Percentiles rank a stretch among this genome's conserved stretches.
phyloP scores from a whole-genome alignment of 2,888 invertebrate genomes.

The Corbicula japonica region DNA sequence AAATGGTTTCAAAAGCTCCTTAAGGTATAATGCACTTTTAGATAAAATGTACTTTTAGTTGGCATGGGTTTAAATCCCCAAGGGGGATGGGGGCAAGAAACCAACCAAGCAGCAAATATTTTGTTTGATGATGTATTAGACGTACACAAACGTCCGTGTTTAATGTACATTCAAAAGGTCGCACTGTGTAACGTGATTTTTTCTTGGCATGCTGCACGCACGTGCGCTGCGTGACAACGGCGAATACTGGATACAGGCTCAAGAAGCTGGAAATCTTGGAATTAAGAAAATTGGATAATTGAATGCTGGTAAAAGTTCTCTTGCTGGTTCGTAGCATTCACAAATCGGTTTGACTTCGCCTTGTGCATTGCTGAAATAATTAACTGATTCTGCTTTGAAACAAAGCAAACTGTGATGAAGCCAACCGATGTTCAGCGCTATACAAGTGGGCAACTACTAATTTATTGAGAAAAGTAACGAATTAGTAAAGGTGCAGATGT shows the following conservation, averaged over 20 bases:
- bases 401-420: conserved; percentile 10
- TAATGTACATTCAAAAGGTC: too few species aligned
- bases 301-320: conserved; percentile 11
- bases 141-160: too few species aligned
- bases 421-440: not conserved
- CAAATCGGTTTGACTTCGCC: conserved; percentile 19
- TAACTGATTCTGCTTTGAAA: not conserved
- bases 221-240: conserved; percentile 11
- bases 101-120: too few species aligned
- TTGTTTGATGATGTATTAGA: too few species aligned
- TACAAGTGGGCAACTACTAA: not conserved
- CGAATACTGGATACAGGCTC: not conserved
- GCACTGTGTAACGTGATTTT: not conserved
- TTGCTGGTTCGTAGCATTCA: conserved; percentile 5
- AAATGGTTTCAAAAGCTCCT: too few species aligned
- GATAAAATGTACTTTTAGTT: too few species aligned
- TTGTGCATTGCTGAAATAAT: conserved; percentile 38
- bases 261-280: conserved; percentile 15
- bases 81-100: too few species aligned
- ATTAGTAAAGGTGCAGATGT: too few species aligned
- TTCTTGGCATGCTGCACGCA: conserved; percentile 8
- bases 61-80: too few species aligned
- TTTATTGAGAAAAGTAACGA: not conserved
- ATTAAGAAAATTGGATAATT: conserved; percentile 49
- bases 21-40: too few species aligned